phyloP scores from a whole-genome alignment of 2,113 vertebrate species.

The Centropristis striata region DNA sequence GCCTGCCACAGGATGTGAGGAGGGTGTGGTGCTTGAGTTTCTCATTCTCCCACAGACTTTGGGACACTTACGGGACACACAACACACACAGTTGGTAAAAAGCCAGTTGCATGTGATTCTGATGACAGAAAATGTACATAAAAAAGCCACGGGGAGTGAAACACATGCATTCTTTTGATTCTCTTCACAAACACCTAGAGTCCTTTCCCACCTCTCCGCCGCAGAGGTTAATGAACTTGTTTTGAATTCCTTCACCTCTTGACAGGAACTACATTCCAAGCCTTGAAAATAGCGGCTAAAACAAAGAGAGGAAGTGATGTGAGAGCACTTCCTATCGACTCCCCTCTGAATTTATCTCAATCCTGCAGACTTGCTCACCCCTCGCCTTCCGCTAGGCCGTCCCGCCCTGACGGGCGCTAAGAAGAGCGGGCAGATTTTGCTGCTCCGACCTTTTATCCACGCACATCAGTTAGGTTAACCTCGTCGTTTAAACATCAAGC shows the following conservation, averaged over 20 bases:
- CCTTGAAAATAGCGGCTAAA: constrained; percentile 81
- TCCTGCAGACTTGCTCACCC: constrained; percentile 72
- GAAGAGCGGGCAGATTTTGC: constrained; percentile 26
- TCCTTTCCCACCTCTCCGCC: constrained; percentile 34
- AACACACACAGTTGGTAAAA: constrained; percentile 11
- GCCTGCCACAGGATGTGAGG: constrained; percentile 77
- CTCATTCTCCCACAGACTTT: constrained; percentile 68
- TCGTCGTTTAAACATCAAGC: constrained; percentile 22
- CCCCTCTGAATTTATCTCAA: constrained; percentile 83
- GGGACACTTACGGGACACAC: constrained; percentile 37
- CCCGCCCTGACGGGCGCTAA: constrained; percentile 37
- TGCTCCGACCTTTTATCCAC: constrained; percentile 25
- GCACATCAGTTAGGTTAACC: constrained; percentile 47
- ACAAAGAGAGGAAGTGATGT: constrained; percentile 87
- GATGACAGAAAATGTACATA: not conserved
- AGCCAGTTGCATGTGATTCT: not conserved
- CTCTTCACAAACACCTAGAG: not conserved
- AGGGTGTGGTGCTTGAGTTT: constrained; percentile 72
- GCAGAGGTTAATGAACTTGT: constrained; percentile 83
- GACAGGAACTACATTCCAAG: constrained; percentile 84
- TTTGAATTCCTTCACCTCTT: constrained; percentile 84
- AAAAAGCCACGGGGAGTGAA: not conserved
- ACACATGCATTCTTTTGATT: not conserved
- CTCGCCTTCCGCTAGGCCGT: constrained; percentile 23
- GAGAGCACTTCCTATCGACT: constrained; percentile 77